Evolutionary conservation across 2,113 vertebrate species (phyloP), one percentile per base, ranked within the genome.

Genomic region (Chaetodon trifascialis): DNA sequence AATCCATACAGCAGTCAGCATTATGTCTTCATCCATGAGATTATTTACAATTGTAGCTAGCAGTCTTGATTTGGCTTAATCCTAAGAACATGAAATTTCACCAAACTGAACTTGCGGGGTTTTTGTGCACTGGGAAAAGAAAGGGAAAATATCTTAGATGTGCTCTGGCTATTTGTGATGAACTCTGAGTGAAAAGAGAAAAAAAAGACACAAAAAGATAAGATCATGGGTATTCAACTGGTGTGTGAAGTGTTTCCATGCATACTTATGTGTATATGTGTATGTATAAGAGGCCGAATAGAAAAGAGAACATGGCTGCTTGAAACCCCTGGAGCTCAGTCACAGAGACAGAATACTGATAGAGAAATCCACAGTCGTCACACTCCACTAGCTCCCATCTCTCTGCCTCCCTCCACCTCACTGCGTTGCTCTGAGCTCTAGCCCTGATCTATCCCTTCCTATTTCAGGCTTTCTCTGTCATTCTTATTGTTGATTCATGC

Each of bases 351-450:
- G 82, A 90, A 90, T 91, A 82, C 88, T 89, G 86, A 93, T 94
- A 86, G 88, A 91, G 72, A 89, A 93, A 89, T 90, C 83, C 86
- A 88, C 79, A 77, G 64, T 64, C 59, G 82, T 93, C 92, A 92
- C 84, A 88, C 88, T 90, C 81, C 83, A 88, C 86, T 76, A 73
- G 58, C 42, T 86, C 55, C 64, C 73, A 79, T 88, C 82, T 83
- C 74, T 84, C 76, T 76, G 79, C 65, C 69, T 67, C 65, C 76
- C 40, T 38, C 52, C 56, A 38, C 59, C 54, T 40, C 44, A 16
- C 44, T 30, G 60, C 73, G 86, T 78, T 60, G 15, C 73, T 70
- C 47, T 14, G 7, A 11, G 2, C 66, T 86, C 78, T 16, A 52
- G 11, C 42, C 21, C 44, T 60, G 54, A 80, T 87, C 73, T 68